Conservation (phyloP, 2,888 invertebrate species). For the Meghimatium bilineatum region DNA sequence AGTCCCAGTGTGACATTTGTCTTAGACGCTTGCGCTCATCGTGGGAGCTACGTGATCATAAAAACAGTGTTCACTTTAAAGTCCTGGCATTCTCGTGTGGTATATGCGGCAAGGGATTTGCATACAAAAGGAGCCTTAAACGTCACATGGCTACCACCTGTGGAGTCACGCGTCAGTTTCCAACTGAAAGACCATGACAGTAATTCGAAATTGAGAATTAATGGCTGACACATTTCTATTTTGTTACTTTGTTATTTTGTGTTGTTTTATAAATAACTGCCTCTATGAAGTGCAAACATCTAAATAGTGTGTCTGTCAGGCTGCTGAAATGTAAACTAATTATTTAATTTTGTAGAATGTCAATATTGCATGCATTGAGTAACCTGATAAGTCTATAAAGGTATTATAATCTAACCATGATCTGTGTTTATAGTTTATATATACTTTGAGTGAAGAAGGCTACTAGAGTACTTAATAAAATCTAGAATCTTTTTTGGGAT, state of each 20-base stretch:
- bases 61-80: slow-evolving; percentile 48
- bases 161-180: slow-evolving; percentile 10
- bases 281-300: background rate
- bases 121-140: slow-evolving; percentile 45
- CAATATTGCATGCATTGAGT: background rate
- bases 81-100: slow-evolving; percentile 46
- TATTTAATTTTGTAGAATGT: background rate
- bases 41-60: slow-evolving; percentile 47
- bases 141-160: slow-evolving; percentile 28
- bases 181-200: background rate
- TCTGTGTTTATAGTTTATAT: background rate
- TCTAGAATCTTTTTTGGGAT: too few species aligned
- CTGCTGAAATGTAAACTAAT: background rate
- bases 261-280: background rate
- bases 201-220: background rate
- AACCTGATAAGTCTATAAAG: too few species aligned
- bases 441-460: background rate
- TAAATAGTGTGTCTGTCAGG: background rate
- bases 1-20: slow-evolving; percentile 48
- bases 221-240: background rate
- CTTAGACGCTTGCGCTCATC: slow-evolving; percentile 42
- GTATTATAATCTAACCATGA: background rate
- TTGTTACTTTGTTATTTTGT: background rate
- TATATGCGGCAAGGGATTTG: slow-evolving; percentile 43
- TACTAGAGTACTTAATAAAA: too few species aligned